phyloP scores from a whole-genome alignment of 2,113 vertebrate species.

The Zapornia atra region DNA sequence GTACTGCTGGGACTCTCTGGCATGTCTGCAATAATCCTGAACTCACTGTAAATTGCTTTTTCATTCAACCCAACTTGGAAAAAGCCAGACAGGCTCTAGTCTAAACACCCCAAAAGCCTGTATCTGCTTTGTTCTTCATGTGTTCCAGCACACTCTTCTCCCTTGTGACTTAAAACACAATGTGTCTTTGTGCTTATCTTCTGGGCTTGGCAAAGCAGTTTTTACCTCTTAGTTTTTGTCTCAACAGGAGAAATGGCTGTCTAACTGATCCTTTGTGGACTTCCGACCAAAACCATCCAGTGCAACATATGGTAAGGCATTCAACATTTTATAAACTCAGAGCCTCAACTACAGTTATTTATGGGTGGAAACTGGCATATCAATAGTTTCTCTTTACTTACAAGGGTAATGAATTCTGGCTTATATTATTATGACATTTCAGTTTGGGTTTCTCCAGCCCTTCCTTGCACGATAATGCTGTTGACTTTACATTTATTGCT shows the following conservation, averaged over 20 bases:
- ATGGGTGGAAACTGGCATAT: constrained; percentile 43
- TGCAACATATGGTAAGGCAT: constrained; percentile 49
- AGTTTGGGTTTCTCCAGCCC: constrained; percentile 9
- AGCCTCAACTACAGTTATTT: constrained; percentile 33
- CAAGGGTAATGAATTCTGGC: constrained; percentile 25
- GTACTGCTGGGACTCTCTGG: constrained; percentile 38
- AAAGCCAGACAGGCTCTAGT: constrained; percentile 51
- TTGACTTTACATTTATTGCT: constrained; percentile 20
- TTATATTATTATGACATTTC: constrained; percentile 45
- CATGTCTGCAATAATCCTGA: constrained; percentile 18
- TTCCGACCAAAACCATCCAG: constrained; percentile 49
- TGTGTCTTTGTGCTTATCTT: constrained; percentile 69
- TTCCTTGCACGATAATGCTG: background rate
- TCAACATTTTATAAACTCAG: constrained; percentile 28
- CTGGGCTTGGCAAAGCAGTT: constrained; percentile 41
- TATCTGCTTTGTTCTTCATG: constrained; percentile 49
- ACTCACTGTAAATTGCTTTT: constrained; percentile 24
- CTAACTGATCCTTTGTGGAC: constrained; percentile 42
- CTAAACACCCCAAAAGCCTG: constrained; percentile 55
- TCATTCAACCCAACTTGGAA: constrained; percentile 35
- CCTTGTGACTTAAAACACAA: constrained; percentile 53
- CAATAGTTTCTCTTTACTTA: constrained; percentile 21
- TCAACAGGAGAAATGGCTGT: constrained; percentile 59
- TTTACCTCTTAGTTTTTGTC: constrained; percentile 59
- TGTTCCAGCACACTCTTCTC: constrained; percentile 30